These are phyloP conservation scores for Dipodomys spectabilis DNA, from an alignment of 2,113 vertebrate species.

Conservation along the genomic window DNA sequence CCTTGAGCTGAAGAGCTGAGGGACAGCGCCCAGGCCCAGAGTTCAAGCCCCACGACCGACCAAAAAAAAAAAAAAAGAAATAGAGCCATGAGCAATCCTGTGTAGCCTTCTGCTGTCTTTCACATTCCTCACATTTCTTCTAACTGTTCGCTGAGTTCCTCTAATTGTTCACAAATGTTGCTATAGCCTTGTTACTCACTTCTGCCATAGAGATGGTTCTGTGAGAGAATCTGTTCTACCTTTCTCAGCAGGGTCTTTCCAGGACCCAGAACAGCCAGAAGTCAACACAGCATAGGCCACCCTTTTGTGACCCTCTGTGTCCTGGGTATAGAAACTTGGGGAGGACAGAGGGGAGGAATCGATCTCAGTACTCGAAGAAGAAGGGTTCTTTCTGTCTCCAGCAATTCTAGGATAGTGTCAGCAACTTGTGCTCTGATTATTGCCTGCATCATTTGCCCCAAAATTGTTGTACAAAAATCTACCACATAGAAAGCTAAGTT, in stretches of 20 bases:
- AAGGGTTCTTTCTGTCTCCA: constrained; percentile 26
- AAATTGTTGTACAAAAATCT: neutral
- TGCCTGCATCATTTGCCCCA: constrained; percentile 42
- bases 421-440: constrained; percentile 44
- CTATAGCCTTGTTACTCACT: neutral
- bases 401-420: neutral
- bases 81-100: neutral
- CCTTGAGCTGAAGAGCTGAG: too few relatives aligned
- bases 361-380: neutral
- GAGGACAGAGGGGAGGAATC: neutral
- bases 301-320: constrained; percentile 11
- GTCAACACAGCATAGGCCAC: constrained; percentile 41
- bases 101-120: neutral
- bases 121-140: neutral
- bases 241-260: neutral
- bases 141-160: neutral
- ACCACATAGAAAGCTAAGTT: too few relatives aligned
- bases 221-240: neutral
- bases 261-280: neutral
- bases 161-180: too few relatives aligned
- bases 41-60: too few relatives aligned
- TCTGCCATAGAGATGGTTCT: neutral
- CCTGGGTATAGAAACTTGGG: neutral
- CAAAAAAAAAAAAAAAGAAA: too few relatives aligned
- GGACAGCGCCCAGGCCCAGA: too few relatives aligned